These are phyloP conservation scores for Characodon lateralis DNA, from an alignment of 2,797 vertebrate genomes.

Conservation along the genomic window DNA sequence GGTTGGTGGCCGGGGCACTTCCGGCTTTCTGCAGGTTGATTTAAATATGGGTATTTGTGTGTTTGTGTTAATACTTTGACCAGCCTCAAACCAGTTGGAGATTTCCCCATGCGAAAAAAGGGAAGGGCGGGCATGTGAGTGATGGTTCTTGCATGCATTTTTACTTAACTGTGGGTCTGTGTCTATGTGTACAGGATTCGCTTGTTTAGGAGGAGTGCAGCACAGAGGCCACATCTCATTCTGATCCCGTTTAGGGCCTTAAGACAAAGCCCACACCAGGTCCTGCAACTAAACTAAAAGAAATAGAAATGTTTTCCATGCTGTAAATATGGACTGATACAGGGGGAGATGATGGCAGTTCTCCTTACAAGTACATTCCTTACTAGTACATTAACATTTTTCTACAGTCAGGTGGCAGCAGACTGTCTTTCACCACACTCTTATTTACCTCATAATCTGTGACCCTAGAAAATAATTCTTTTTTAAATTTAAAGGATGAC, in stretches of 20 bases:
- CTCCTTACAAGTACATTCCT: constrained; percentile 43
- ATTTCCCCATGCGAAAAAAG: constrained; percentile 41
- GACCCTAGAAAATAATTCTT: constrained; percentile 19
- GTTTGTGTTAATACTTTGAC: constrained; percentile 34
- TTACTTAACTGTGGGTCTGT: constrained; percentile 5
- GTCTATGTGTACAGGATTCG: constrained; percentile 8
- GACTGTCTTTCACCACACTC: constrained; percentile 57
- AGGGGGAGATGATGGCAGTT: constrained; percentile 46
- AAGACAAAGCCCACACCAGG: constrained; percentile 72
- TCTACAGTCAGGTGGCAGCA: constrained; percentile 50
- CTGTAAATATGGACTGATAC: constrained; percentile 51
- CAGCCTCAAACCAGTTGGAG: constrained; percentile 29
- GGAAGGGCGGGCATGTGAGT: constrained; percentile 24
- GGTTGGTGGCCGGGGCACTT: constrained; percentile 46
- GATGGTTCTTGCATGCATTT: constrained; percentile 36
- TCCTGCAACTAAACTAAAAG: constrained; percentile 67
- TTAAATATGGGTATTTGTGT: constrained; percentile 23
- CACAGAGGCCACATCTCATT: constrained; percentile 48
- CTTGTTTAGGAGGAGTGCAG: constrained; percentile 17
- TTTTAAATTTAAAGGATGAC: constrained; percentile 29
- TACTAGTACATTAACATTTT: constrained; percentile 52
- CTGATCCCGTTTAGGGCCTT: constrained; percentile 67
- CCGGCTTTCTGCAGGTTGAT: constrained; percentile 32
- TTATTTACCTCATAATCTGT: constrained; percentile 33
- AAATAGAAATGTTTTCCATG: constrained; percentile 56